These are phyloP conservation scores for Magallana gigas DNA, from an alignment of 1,140 invertebrate genomes.

Conservation along the genomic window DNA sequence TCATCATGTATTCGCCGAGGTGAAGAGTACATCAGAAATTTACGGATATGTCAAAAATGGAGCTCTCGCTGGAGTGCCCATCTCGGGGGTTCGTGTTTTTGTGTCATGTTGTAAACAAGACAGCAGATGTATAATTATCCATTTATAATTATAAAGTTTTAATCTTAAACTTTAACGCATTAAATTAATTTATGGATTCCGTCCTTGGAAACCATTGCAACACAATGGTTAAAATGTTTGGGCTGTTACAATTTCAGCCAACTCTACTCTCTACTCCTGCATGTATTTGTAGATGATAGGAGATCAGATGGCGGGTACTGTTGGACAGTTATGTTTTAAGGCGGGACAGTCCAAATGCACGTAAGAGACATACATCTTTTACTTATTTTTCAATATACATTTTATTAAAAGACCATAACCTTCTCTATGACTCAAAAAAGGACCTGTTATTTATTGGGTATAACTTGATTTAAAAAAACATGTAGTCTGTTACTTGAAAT, in stretches of 20 bases:
- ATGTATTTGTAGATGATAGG: constrained; percentile 86
- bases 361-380: constrained; percentile 60
- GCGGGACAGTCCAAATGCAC: constrained; percentile 96
- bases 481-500: background rate
- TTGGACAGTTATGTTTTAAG: constrained; percentile 94
- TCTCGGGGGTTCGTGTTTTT: constrained; percentile 84
- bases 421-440: background rate
- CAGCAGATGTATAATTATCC: background rate
- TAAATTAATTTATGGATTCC: background rate
- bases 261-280: background rate
- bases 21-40: constrained; percentile 92
- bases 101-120: background rate
- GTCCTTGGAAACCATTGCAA: too few species aligned
- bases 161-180: background rate
- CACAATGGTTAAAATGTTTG: too few species aligned
- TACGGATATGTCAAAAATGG: constrained; percentile 86
- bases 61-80: constrained; percentile 87
- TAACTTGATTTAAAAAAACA: background rate
- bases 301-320: constrained; percentile 94
- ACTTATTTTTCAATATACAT: background rate
- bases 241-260: too few species aligned
- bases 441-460: background rate
- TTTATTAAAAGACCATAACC: background rate
- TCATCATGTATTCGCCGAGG: constrained; percentile 89
- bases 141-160: background rate